phyloP scores from a whole-genome alignment of 2,797 vertebrate species.

The Oreonectes daqikongensis region DNA sequence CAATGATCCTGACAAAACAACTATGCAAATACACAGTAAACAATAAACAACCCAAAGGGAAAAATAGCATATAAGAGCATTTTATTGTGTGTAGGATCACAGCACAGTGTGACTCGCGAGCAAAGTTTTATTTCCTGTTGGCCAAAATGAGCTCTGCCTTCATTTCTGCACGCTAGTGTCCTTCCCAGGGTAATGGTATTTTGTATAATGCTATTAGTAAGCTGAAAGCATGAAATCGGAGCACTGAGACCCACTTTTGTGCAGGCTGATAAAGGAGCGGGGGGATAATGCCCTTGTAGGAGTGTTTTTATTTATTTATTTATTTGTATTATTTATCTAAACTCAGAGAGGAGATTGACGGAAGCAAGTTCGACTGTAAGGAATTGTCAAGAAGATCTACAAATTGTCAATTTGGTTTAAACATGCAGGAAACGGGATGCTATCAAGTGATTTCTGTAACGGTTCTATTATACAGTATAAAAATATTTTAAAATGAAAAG shows the following conservation, averaged over 20 bases:
- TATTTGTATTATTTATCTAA: conserved; percentile 16
- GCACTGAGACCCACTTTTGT: conserved; percentile 66
- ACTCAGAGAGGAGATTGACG: conserved; percentile 1
- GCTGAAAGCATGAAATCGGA: conserved; percentile 77
- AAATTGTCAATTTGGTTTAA: background rate
- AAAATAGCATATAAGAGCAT: conserved; percentile 27
- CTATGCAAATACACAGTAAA: conserved; percentile 56
- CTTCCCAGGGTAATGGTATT: conserved; percentile 75
- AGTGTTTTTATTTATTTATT: conserved; percentile 11
- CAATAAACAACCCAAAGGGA: conserved; percentile 61
- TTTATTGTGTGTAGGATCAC: conserved; percentile 31
- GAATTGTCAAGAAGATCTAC: background rate
- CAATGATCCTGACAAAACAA: conserved; percentile 36
- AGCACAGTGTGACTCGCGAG: conserved; percentile 18
- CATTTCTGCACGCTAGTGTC: conserved; percentile 69
- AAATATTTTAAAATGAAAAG: background rate
- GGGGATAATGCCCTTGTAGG: conserved; percentile 52
- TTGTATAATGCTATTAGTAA: conserved; percentile 77
- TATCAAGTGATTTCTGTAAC: background rate
- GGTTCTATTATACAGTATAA: background rate
- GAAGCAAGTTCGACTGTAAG: background rate
- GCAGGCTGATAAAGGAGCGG: conserved; percentile 47
- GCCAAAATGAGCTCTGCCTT: conserved; percentile 67
- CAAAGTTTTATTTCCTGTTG: conserved; percentile 24
- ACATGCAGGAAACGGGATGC: background rate